Evolutionary conservation across 2,113 vertebrate species (phyloP).

Genomic region (Halcyon malimbica): DNA sequence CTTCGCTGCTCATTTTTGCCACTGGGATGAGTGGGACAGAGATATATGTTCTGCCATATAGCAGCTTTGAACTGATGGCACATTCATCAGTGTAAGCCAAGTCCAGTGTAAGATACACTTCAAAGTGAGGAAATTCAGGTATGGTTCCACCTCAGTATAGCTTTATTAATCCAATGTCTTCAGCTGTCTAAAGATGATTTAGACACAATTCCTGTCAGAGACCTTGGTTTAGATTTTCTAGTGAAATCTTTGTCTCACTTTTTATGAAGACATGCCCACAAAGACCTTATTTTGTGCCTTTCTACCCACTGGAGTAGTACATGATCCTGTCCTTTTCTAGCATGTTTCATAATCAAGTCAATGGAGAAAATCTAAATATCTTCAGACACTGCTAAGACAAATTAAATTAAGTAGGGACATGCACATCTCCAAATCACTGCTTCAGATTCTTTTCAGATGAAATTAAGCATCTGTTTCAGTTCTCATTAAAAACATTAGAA

Average conservation of each 20-base stretch:
- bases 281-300: background rate
- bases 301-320: background rate
- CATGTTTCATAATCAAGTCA: background rate
- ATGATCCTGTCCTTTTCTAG: background rate
- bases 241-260: background rate
- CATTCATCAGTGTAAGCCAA: background rate
- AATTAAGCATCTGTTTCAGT: background rate
- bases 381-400: background rate
- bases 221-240: background rate
- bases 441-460: background rate
- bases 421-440: background rate
- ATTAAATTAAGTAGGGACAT: background rate
- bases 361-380: background rate
- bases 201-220: background rate
- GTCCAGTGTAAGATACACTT: background rate
- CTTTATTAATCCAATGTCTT: background rate
- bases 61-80: background rate
- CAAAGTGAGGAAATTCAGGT: background rate
- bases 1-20: background rate
- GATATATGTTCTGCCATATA: rapidly evolving
- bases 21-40: background rate
- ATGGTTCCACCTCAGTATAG: background rate
- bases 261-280: background rate
- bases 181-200: background rate
- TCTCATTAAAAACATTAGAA: background rate